Percentiles rank a stretch among this genome's conserved stretches.
Evolutionary conservation across 2,113 vertebrate species (phyloP).

Genomic region (Salvelinus namaycush): DNA sequence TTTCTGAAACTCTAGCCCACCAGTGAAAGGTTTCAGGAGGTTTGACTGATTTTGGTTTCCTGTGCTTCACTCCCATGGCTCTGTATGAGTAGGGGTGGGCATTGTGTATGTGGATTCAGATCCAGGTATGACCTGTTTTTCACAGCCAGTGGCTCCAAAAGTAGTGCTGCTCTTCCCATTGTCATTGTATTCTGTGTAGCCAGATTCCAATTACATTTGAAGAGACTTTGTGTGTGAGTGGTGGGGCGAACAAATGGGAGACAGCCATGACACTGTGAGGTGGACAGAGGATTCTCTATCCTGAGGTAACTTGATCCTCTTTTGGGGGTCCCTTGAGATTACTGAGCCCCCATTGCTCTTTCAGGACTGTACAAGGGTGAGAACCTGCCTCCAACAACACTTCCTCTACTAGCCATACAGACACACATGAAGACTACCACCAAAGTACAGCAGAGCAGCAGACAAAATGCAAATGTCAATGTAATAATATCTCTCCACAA

Average conservation of each 20-base stretch:
- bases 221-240: constrained; percentile 37
- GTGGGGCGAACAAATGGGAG: constrained; percentile 28
- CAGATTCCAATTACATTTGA: constrained; percentile 42
- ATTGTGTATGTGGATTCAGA: constrained; percentile 33
- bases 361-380: constrained; percentile 11
- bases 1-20: constrained; percentile 21
- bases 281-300: constrained; percentile 49
- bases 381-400: not conserved
- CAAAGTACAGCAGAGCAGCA: too few relatives aligned
- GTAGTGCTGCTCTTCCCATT: constrained; percentile 10
- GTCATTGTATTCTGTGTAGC: constrained; percentile 35
- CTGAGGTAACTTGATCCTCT: constrained; percentile 45
- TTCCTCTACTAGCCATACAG: not conserved
- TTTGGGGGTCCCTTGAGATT: constrained; percentile 35
- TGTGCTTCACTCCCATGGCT: constrained; percentile 14
- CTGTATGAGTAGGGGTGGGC: not conserved
- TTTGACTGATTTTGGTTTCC: constrained; percentile 35
- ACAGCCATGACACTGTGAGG: constrained; percentile 27
- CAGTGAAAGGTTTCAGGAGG: constrained; percentile 31
- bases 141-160: constrained; percentile 31
- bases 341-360: constrained; percentile 23
- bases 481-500: not conserved
- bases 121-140: constrained; percentile 44
- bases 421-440: not conserved
- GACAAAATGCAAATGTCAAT: too few relatives aligned